A percentile compares a stretch with the other conserved stretches of the same genome.
Conservation (phyloP, 2,113 vertebrate genomes). For the Onychostruthus taczanowskii region DNA sequence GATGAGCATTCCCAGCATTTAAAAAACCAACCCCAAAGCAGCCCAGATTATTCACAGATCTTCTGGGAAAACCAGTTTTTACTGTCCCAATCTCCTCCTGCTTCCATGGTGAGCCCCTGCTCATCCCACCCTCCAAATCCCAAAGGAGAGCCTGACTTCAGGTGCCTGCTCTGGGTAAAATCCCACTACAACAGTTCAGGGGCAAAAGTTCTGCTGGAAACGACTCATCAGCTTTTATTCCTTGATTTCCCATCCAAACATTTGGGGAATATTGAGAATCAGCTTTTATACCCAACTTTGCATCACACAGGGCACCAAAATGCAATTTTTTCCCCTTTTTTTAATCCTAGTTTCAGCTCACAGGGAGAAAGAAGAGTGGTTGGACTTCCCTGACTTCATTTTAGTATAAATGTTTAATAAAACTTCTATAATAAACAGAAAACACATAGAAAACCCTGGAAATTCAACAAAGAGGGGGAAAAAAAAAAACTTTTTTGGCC, state of each 20-base stretch:
- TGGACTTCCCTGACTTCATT: not conserved
- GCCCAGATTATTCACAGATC: not conserved
- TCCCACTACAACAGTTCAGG: not conserved
- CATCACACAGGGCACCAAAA: not conserved
- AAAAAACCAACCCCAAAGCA: not conserved
- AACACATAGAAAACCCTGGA: constrained; percentile 34
- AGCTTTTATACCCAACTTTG: not conserved
- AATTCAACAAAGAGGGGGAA: not conserved
- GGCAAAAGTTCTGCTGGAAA: not conserved
- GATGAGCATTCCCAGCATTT: not conserved
- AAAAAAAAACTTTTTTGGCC: not conserved
- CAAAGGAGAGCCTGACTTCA: not conserved
- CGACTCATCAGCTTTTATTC: rapidly evolving
- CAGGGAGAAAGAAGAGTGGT: not conserved
- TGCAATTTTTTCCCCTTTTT: rapidly evolving
- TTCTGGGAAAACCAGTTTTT: not conserved
- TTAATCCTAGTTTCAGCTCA: not conserved
- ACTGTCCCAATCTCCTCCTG: not conserved
- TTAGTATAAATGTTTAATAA: not conserved
- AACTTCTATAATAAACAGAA: not conserved
- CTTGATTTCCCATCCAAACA: rapidly evolving
- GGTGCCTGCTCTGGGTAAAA: not conserved
- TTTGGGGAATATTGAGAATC: not conserved
- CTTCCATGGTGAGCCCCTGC: not conserved
- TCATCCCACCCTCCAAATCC: not conserved